A percentile compares a stretch with the other conserved stretches of the same genome.
Evolutionary conservation across 1,140 invertebrate species (phyloP).

Genomic region (Euura saliciscinereae): DNA sequence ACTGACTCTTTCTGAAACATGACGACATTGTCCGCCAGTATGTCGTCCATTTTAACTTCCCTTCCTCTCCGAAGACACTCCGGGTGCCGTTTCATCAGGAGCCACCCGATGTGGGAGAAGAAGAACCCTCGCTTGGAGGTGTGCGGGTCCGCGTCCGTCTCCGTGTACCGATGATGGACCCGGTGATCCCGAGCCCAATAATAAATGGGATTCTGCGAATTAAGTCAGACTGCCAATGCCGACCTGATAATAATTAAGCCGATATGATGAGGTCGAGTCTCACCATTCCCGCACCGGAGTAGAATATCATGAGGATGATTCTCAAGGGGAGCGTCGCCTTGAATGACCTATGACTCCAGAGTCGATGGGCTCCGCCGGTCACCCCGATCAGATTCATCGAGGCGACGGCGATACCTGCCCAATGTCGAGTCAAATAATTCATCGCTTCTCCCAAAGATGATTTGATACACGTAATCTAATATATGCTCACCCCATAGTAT

Average conservation of each 20-base stretch:
- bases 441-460: no score
- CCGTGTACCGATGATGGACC: conserved; percentile 78
- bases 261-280: no score
- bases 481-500: no score
- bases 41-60: conserved; percentile 70
- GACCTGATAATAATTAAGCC: no score
- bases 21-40: conserved; percentile 71
- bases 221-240: no score
- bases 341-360: conserved; percentile 71
- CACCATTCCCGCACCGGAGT: no score
- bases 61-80: conserved; percentile 70
- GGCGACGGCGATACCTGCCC: no score
- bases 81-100: conserved; percentile 73
- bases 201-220: no score
- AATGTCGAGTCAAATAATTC: no score
- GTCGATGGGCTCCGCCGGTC: conserved; percentile 70
- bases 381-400: no score
- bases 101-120: conserved; percentile 81
- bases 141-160: conserved; percentile 79
- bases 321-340: conserved; percentile 62
- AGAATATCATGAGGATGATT: no score
- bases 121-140: conserved; percentile 78
- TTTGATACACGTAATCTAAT: no score
- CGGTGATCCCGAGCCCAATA: conserved; percentile 71
- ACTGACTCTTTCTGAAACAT: conserved; percentile 73